Base-by-base conservation (phyloP, 1,140 invertebrate genomes). In the Brachionus angularis region DNA sequence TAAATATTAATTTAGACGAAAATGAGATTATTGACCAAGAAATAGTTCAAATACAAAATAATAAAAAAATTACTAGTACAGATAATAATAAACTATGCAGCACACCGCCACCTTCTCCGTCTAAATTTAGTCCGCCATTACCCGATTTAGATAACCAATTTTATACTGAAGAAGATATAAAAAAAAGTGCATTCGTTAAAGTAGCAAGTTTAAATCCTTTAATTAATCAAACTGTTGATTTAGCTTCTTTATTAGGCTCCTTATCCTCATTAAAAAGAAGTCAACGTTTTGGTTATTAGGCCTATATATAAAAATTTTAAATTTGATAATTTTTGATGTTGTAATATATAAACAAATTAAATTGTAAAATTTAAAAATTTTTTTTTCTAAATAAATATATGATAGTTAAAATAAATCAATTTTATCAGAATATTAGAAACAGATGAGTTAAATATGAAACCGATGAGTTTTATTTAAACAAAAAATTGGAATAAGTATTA, bases 51-150 rank as follows among this genome's bases (percentile, higher is more conserved):
- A 67, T 33, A 1, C 21, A 47, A 46, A 23, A 47, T 21, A 29
- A 27, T 29, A 44, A 29, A 23, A 3, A 10, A 7, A 29, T n/a
- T 12, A 31, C 29, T 25, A 49, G 31, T n/a, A n/a, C n/a, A n/a
- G n/a, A n/a, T n/a, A n/a, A n/a, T n/a, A n/a, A n/a, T n/a, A n/a
- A n/a, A n/a, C n/a, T n/a, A 49, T 67, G 62, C 21, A 67, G 27
- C 8, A 67, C 62, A 14, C 62, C 62, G n/a, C 62, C 62, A 4
- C 62, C 62, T 8, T 67, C 62, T 3, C 62, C 62, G 23, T 67
- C 42, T 14, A 46, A 33, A 21, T 34, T 67, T 33, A 47, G 42
- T 29, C 62, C 62, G 25, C 42, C 62, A 0, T 2, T 31, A 14
- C 62, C 62, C 27, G 27, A 47, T 34, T 39, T 58, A 27, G 5